Evolutionary conservation across 1,140 invertebrate species (phyloP), one percentile per base, ranked within the genome.

Genomic region (Chrysomallon squamiferum): DNA sequence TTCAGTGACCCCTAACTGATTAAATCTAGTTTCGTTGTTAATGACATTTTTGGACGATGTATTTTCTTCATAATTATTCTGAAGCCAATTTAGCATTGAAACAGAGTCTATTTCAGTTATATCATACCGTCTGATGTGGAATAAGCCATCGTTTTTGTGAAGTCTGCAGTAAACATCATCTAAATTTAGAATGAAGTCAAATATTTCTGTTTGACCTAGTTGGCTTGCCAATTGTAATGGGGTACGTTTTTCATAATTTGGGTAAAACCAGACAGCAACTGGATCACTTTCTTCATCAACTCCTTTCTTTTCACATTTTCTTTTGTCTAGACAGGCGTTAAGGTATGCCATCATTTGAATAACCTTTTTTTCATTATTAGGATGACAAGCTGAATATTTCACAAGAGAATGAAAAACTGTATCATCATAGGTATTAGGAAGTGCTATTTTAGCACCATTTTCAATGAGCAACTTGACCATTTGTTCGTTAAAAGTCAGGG

Each of bases 61-160:
- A 50, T 66, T 67, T 30, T 54, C 41, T 49, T 68, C 50, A 27
- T 56, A 65, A 3, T 65, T 67, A 29, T 66, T 57, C 29, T 35
- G 59, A 32, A 58, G 30, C 49, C 58, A 66, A 3, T 59, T 58
- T 11, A 45, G 50, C n/a, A 65, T 62, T 18, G 66, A 50, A 18
- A 72, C 59, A 4, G 72, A 59, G 59, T 77, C 75, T 18, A 77
- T 73, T 49, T 77, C 75, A 32, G 73, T 75, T 29, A 77, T 71
- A 56, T 77, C 75, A 47, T 68, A 73, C 3, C 54, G 62, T 15
- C 73, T 68, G 22, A 62, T 54, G 59, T 77, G 71, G 65, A 77
- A 75, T 18, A 75, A 47, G 18, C 73, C 75, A 47, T 77, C 75
- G 61, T 77, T 62, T n/a, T n/a, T n/a, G 56, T 68, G 66, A 32